phyloP scores from a whole-genome alignment of 53 echinoderm and acorn worm genomes.

The Henricia sp. region DNA sequence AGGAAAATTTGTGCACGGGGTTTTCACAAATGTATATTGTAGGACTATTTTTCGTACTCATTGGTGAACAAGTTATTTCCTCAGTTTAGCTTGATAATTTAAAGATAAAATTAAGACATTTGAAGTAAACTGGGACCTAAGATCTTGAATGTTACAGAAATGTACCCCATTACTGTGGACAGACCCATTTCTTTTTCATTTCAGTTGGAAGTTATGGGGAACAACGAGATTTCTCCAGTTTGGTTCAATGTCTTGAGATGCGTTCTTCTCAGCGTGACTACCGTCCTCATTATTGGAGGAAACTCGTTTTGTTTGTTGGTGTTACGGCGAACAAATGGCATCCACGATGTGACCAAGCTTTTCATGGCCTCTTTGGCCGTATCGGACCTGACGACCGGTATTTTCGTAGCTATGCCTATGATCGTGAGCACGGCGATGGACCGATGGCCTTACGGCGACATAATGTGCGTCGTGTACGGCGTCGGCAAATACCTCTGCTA shows the following conservation, averaged over 20 bases:
- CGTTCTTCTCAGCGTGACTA: constrained; percentile 23
- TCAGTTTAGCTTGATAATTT: no score
- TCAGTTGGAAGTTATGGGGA: constrained; percentile 2
- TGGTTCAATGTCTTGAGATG: constrained; percentile 43
- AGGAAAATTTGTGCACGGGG: no score
- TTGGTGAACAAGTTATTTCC: no score
- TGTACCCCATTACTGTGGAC: no score
- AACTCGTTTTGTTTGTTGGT: constrained; percentile 44
- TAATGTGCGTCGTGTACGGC: constrained; percentile 26
- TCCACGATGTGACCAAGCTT: constrained; percentile 72
- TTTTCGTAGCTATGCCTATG: constrained; percentile 52
- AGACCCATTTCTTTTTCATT: neutral
- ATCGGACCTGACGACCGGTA: constrained; percentile 65
- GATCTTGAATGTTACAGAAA: no score
- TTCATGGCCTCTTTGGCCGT: constrained; percentile 75
- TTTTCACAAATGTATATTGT: no score
- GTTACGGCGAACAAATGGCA: constrained; percentile 18
- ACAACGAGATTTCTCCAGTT: constrained; percentile 13
- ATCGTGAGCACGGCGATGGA: constrained; percentile 31
- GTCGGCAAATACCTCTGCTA: constrained; percentile 40
- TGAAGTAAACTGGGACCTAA: no score
- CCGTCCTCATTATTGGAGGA: constrained; percentile 29
- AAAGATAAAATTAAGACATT: no score
- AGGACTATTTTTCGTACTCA: no score
- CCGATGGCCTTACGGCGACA: constrained; percentile 34